phyloP scores from a whole-genome alignment of 2,113 vertebrate genomes.

The Caloenas nicobarica region DNA sequence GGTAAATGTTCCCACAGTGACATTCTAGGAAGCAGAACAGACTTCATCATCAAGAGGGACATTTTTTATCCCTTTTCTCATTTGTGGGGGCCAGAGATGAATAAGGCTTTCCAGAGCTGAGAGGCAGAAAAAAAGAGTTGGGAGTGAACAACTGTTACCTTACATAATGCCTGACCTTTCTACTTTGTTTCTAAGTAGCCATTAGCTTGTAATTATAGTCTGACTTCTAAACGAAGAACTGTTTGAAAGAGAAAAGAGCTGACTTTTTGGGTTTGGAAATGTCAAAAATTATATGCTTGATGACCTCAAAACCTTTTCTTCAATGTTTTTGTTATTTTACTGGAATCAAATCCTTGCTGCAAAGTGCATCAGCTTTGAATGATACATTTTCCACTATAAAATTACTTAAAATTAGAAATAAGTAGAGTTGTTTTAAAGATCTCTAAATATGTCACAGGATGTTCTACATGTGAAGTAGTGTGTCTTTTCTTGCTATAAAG shows the following conservation, averaged over 20 bases:
- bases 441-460: neutral
- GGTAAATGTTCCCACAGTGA: neutral
- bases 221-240: neutral
- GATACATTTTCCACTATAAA: neutral
- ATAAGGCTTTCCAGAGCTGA: neutral
- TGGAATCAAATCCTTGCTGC: neutral
- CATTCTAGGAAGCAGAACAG: neutral
- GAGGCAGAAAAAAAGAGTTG: neutral
- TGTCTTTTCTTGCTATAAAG: neutral
- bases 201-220: neutral
- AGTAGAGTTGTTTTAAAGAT: neutral
- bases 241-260: neutral
- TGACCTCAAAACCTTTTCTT: neutral
- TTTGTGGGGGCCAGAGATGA: neutral
- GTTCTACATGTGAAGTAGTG: neutral
- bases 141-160: neutral
- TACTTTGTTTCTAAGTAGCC: neutral
- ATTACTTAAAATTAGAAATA: neutral
- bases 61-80: neutral
- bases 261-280: neutral
- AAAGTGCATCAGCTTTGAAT: neutral
- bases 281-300: neutral
- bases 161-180: neutral
- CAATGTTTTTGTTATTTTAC: neutral
- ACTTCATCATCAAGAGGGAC: neutral